Percentiles rank a stretch among this genome's conserved stretches.
Conservation (phyloP, 1,140 invertebrate species). For the Leptinotarsa texana region DNA sequence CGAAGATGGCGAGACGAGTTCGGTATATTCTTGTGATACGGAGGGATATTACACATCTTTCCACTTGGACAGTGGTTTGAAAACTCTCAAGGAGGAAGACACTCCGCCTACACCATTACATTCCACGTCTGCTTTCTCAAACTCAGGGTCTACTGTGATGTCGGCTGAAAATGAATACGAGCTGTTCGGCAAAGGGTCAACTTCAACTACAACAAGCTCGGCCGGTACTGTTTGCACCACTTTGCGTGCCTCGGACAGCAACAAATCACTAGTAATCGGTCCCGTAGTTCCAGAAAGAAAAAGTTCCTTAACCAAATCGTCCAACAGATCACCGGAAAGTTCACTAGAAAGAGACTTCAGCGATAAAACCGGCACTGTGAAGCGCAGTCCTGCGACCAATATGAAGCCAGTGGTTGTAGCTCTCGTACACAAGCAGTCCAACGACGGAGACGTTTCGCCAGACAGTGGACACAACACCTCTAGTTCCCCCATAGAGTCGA, state of each 20-base stretch:
- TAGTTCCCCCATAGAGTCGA: slow-evolving; percentile 77
- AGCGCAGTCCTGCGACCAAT: slow-evolving; percentile 59
- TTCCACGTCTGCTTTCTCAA: slow-evolving; percentile 63
- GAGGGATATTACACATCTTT: slow-evolving; percentile 98
- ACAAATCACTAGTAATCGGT: slow-evolving; percentile 62
- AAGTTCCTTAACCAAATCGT: slow-evolving; percentile 64
- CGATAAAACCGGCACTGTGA: slow-evolving; percentile 62
- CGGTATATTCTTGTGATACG: slow-evolving; percentile 93
- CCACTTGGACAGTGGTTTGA: slow-evolving; percentile 92
- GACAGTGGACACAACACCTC: slow-evolving; percentile 82
- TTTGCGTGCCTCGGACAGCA: slow-evolving; percentile 65
- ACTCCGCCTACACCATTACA: slow-evolving; percentile 66
- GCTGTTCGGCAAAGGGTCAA: slow-evolving; percentile 84
- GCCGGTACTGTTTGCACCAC: slow-evolving; percentile 87
- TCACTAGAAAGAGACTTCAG: slow-evolving; percentile 64
- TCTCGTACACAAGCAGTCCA: slow-evolving; percentile 65
- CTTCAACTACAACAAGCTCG: slow-evolving; percentile 86
- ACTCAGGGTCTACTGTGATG: slow-evolving; percentile 60
- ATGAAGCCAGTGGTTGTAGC: slow-evolving; percentile 59
- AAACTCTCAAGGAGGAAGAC: slow-evolving; percentile 82
- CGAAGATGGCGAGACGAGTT: slow-evolving; percentile 88
- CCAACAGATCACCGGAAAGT: slow-evolving; percentile 55
- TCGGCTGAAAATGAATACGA: slow-evolving; percentile 86
- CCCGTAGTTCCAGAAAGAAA: slow-evolving; percentile 78
- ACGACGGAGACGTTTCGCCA: slow-evolving; percentile 69